Evolutionary conservation across 1,140 invertebrate genomes (phyloP), one percentile per base, ranked within the genome.

Genomic region (Orius insidiosus): DNA sequence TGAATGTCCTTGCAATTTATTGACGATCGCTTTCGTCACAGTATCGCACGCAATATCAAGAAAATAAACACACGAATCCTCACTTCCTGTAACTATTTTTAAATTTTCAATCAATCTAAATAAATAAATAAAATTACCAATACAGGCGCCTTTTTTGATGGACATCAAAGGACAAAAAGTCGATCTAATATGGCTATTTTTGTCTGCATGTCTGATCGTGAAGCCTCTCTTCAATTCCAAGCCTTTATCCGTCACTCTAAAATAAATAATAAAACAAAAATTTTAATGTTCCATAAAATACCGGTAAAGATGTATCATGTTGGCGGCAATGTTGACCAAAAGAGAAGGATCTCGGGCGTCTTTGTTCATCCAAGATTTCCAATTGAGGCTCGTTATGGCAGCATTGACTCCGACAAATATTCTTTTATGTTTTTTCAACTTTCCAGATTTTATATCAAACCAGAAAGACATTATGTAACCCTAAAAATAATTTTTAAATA

Each of bases 91-190:
- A 14, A 87, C 85, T 74, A 66, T 59, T n/a, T n/a, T n/a, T 58
- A 66, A 59, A 56, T 13, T 46, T 16, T 13, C 3, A 36, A 35
- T 34, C 6, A 19, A 34, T 3, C 15, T 9, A 16, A 39, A 43
- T 36, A 38, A n/a, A n/a, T n/a, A 39, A 14, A 37, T 36, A 49
- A 37, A 42, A 8, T 66, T 63, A 76, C 74, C 72, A 50, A 84
- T 73, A 66, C 80, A 84, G 34, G 79, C 76, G 42, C 80, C 79
- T 61, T 80, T 75, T 52, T 80, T 67, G 60, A 82, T 82, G 47
- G 80, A 83, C 78, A 83, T 78, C 44, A 78, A 78, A 8, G 86
- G 84, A 60, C 85, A 89, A 67, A 90, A 90, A 8, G 80, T 76
- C 36, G 82, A 86, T 41, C 71, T 68, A 8, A 88, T 71, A 9